Base-by-base conservation (phyloP, 2,113 vertebrate genomes). In the Vulpes ferrilata region DNA sequence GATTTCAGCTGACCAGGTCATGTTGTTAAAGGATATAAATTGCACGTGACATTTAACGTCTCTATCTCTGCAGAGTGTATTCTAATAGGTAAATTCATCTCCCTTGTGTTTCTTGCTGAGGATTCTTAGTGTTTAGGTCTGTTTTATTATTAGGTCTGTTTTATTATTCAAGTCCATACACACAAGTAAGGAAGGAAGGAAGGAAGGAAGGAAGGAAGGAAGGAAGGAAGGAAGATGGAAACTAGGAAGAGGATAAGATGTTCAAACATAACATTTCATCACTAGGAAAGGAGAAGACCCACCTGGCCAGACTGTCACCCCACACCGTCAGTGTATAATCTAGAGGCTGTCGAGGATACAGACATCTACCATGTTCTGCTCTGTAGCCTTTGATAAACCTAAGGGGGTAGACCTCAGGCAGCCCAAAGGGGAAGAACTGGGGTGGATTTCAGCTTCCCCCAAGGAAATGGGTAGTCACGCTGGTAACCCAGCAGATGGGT, bases 11-110 rank as follows among this genome's bases (percentile, higher is more conserved):
- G 93, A 97, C 82, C 86, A 65, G 59, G 71, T 30, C 95, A 35
- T 48, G 10, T 84, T 82, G 15, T 91, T 98, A 96, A 95, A 88
- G 69, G 71, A 93, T 93, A 73, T 85, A 88, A 96, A 91, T 96
- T 85, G 73, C 20, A 64, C 59, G 73, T 97, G 90, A 79, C 93
- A 65, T 97, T 96, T 97, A 95, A 89, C 83, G 71, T 97, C 94
- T 93, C 94, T 93, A 82, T 93, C 92, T 87, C 90, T 48, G 43
- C 71, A 86, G 35, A 96, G 88, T 92, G 78, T 86, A 95, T 89
- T 90, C 93, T 95, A 96, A 95, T 83, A 91, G 90, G 83, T 86
- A 93, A 91, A 96, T 97, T 97, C 81, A 81, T 95, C 94, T 93
- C 93, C 86, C 87, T 73, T 88, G 64, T 73, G 17, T 89, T 78